Base-by-base conservation (phyloP, 1,140 invertebrate species). In the Zophobas morio region DNA sequence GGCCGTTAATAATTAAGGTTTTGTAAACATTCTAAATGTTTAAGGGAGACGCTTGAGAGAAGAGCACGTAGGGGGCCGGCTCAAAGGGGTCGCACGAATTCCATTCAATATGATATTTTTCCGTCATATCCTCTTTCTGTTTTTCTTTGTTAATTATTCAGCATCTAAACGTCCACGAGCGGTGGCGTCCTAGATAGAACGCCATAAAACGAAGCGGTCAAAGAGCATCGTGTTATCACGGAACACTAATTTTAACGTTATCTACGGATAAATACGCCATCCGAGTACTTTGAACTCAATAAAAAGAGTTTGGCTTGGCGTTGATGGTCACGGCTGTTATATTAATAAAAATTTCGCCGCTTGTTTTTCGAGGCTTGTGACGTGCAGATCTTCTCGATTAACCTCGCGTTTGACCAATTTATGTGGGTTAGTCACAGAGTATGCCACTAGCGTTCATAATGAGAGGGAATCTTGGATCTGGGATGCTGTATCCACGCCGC, bases 1-100 rank as follows among this genome's bases (percentile, higher is more conserved):
- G 82, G 74, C 82, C 82, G 81, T 83, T 82, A 83, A 82, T 83
- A 83, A 83, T 83, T 81, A 79, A 82, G 79, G 80, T 83, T 83
- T 82, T 81, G 82, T 83, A 83, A 83, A 83, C 82, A 83, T 79
- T 80, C 81, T 81, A 81, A 83, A 82, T 78, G 78, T 81, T 79
- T 78, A 79, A 75, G 80, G 66, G 57, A 20, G 49, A 20, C 20
- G 20, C 20, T 20, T 20, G 20, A 20, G 20, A 20, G 20, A 20
- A 20, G 20, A 20, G 20, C 20, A 4, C n/a, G n/a, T 51, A 20
- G 42, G 74, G 46, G 73, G 75, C 54, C 53, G 46, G 63, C 63
- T 56, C 46, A 60, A 54, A 63, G 70, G 60, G 49, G 56, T 35
- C 20, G 20, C 20, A 20, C 20, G 20, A 20, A 20, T 20, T 20